Conservation (phyloP, 2,888 invertebrate genomes). For the Galerucella calmariensis region DNA sequence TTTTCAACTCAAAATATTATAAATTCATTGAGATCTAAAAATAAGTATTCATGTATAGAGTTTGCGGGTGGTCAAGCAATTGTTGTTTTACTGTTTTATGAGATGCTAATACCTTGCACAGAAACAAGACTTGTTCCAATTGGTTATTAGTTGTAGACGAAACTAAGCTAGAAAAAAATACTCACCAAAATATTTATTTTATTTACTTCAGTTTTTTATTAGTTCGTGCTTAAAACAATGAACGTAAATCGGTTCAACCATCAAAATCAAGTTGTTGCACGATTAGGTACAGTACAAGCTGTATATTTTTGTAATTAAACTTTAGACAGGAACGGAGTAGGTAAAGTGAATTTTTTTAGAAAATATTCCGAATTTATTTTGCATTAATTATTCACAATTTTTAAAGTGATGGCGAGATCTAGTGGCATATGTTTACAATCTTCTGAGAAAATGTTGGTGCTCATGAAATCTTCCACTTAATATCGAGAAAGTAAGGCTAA, state of each 20-base stretch:
- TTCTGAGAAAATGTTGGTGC: no score
- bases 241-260: constrained; percentile 44
- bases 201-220: constrained; percentile 28
- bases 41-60: constrained; percentile 18
- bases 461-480: no score
- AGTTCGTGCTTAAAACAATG: constrained; percentile 41
- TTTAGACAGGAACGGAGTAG: constrained; percentile 29
- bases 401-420: no score
- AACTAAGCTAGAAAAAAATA: constrained; percentile 40
- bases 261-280: constrained; percentile 44
- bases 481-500: no score
- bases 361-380: no score
- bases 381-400: no score
- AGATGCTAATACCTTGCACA: constrained; percentile 22
- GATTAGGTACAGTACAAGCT: constrained; percentile 49
- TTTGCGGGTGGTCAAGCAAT: constrained; percentile 33
- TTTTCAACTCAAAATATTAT: no score
- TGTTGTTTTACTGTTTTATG: constrained; percentile 1
- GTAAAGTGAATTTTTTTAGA: not conserved
- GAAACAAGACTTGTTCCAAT: constrained; percentile 8
- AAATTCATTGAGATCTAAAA: no score
- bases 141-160: constrained; percentile 30
- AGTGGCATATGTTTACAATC: no score
- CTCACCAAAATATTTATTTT: constrained; percentile 41
- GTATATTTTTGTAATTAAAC: constrained; percentile 50